Base-by-base conservation (phyloP, 2,797 vertebrate genomes). In the Gambusia yucatana region DNA sequence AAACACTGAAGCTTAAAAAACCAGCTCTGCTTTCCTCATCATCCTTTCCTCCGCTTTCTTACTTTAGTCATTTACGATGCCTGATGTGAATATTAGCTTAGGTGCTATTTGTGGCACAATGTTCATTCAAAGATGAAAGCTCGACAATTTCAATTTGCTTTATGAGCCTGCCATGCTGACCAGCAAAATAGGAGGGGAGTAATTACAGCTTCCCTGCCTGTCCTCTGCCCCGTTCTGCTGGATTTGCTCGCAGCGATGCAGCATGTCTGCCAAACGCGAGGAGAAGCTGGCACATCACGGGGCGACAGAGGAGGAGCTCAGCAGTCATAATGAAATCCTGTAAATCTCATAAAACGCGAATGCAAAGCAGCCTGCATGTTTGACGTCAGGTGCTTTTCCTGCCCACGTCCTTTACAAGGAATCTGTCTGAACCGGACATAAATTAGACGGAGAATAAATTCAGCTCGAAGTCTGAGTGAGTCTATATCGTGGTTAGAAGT, bases 131-230 rank as follows among this genome's bases (percentile, higher is more conserved):
- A 89, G 85, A 87, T 82, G 80, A 84, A 88, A 85, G 89, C 86
- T 78, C 83, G 76, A 83, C 79, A 83, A 77, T 93, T 93, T 91
- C 83, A 92, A 92, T 90, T 89, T 80, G 48, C 91, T 93, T 92
- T 91, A 92, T 91, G 91, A 87, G 89, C 69, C 80, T 72, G 77
- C 72, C 30, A 69, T 92, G 93, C 94, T 93, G 93, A 93, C 92
- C 88, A 88, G 91, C 91, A 92, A 91, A 93, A 91, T 79, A 82
- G 85, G 72, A 77, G 82, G 76, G 87, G 81, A 89, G 91, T 92
- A 91, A 93, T 92, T 90, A 88, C 87, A 82, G 86, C 71, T 80
- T 73, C 82, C 65, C 75, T 67, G 52, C 72, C 79, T 69, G 72
- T 84, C 78, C 46, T 77, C 80, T 86, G 79, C 76, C 80, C 87